Conservation (phyloP, 2,113 vertebrate genomes). For the Pyrgilauda ruficollis region DNA sequence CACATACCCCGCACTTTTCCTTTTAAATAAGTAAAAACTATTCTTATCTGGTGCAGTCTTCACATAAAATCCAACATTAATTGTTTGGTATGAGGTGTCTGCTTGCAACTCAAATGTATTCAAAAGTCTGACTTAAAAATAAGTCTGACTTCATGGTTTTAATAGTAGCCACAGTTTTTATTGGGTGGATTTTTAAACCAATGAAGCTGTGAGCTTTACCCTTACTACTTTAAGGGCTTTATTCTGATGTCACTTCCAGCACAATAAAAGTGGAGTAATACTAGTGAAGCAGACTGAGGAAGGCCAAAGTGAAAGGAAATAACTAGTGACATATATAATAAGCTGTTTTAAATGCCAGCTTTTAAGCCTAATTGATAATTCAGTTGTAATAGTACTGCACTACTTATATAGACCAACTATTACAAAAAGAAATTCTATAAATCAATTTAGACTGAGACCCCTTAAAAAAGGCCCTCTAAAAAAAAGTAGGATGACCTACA, state of each 20-base stretch:
- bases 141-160: background rate
- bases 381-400: background rate
- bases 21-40: background rate
- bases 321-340: background rate
- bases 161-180: background rate
- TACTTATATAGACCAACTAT: background rate
- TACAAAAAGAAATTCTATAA: background rate
- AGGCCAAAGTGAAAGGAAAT: background rate
- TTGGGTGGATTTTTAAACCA: background rate
- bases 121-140: background rate
- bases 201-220: background rate
- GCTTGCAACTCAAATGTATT: background rate
- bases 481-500: background rate
- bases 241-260: background rate
- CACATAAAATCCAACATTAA: background rate
- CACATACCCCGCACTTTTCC: fast-evolving
- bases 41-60: background rate
- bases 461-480: background rate
- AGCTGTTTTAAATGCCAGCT: background rate
- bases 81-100: background rate
- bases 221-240: background rate
- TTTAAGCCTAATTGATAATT: background rate
- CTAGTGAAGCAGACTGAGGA: background rate
- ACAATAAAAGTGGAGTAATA: background rate
- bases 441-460: background rate